phyloP scores from a whole-genome alignment of 2,113 vertebrate genomes.

The Percina caprodes region DNA sequence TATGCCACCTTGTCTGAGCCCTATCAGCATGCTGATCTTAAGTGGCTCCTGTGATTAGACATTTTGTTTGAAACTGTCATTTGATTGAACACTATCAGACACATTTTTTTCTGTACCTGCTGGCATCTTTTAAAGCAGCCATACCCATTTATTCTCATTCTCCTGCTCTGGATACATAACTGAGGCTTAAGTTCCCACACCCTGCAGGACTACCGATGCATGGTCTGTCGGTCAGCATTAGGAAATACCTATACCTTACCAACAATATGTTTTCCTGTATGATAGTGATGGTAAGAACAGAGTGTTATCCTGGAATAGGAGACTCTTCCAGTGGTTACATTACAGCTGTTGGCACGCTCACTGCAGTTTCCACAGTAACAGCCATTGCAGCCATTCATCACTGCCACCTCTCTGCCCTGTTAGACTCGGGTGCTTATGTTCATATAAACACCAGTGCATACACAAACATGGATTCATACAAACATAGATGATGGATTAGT shows the following conservation, averaged over 20 bases:
- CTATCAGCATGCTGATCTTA: conserved; percentile 54
- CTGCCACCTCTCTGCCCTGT: conserved; percentile 66
- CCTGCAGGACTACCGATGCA: background rate
- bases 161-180: conserved; percentile 60
- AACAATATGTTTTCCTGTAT: conserved; percentile 17
- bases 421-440: conserved; percentile 58
- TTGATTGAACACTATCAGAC: conserved; percentile 66
- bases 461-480: conserved; percentile 21
- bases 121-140: conserved; percentile 57
- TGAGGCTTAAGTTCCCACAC: conserved; percentile 24
- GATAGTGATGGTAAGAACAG: conserved; percentile 37
- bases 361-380: conserved; percentile 77
- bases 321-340: conserved; percentile 57
- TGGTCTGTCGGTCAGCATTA: conserved; percentile 4
- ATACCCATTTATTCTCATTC: conserved; percentile 54
- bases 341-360: conserved; percentile 60
- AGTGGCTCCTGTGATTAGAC: conserved; percentile 49
- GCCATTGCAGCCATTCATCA: conserved; percentile 69
- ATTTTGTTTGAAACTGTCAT: conserved; percentile 61
- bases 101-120: conserved; percentile 21
- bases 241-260: background rate
- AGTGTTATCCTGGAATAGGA: conserved; percentile 35
- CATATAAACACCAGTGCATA: conserved; percentile 46
- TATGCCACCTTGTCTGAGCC: conserved; percentile 23
- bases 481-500: conserved; percentile 45